Evolutionary conservation across 2,797 vertebrate species (phyloP).

Genomic region (Characodon lateralis): DNA sequence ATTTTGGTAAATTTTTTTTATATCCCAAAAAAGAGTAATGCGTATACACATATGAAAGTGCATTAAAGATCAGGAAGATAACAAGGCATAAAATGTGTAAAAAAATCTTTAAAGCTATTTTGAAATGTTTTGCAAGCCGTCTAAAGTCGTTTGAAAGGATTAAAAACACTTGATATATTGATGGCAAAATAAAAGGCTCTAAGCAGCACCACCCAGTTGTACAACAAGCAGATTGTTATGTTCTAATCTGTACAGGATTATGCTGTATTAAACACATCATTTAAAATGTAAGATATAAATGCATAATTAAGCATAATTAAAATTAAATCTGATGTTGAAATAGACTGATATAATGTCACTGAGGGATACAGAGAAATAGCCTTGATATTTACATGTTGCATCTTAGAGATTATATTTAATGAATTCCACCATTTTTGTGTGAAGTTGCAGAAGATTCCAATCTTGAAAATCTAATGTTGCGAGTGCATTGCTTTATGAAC

Average conservation of each 20-base stretch:
- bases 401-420: conserved; percentile 50
- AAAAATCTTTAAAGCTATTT: conserved; percentile 20
- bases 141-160: conserved; percentile 24
- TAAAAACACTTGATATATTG: conserved; percentile 41
- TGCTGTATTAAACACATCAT: conserved; percentile 23
- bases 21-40: neutral
- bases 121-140: conserved; percentile 16
- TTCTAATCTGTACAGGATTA: conserved; percentile 57
- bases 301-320: too few species aligned
- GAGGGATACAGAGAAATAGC: too few species aligned
- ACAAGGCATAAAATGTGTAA: conserved; percentile 21
- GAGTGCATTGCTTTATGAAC: too few species aligned
- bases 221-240: conserved; percentile 64
- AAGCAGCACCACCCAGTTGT: conserved; percentile 32
- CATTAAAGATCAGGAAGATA: conserved; percentile 1
- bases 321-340: conserved; percentile 52
- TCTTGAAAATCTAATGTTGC: conserved; percentile 6
- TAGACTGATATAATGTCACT: conserved; percentile 31
- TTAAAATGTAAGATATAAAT: too few species aligned
- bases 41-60: neutral
- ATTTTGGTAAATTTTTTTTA: conserved; percentile 18
- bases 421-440: conserved; percentile 46
- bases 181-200: conserved; percentile 50
- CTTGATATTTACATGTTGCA: conserved; percentile 3
- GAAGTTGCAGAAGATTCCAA: conserved; percentile 45